Conservation (phyloP, 2,888 invertebrate species). For the Podotricha telesiphe region DNA sequence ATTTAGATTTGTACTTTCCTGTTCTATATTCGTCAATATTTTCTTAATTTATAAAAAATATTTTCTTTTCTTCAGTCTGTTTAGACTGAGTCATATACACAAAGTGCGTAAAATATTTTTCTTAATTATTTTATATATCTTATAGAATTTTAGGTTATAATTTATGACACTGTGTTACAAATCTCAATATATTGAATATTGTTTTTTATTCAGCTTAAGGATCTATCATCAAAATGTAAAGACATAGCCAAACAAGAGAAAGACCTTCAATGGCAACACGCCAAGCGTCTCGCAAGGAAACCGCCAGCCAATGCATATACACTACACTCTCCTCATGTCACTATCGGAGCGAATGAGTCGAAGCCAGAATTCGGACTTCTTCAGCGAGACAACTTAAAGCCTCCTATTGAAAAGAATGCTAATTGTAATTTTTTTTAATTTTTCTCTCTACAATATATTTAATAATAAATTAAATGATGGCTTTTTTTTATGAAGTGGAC, state of each 20-base stretch:
- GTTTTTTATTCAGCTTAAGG: constrained; percentile 7
- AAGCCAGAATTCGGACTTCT: constrained; percentile 49
- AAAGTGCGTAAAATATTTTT: too few species aligned
- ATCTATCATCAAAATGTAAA: constrained; percentile 30
- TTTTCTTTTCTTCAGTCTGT: too few species aligned
- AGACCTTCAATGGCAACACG: constrained; percentile 57
- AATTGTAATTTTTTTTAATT: constrained; percentile 42
- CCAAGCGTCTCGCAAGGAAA: constrained; percentile 52
- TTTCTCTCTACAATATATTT: neutral
- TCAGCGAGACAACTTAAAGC: constrained; percentile 55
- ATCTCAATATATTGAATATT: neutral
- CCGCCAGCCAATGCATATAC: constrained; percentile 58
- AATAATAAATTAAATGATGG: too few species aligned
- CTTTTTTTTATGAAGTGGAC: too few species aligned
- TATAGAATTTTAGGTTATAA: too few species aligned
- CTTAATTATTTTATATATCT: too few species aligned
- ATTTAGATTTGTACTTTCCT: too few species aligned
- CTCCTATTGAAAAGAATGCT: constrained; percentile 53
- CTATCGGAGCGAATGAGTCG: constrained; percentile 40
- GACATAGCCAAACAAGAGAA: constrained; percentile 48
- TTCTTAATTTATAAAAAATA: too few species aligned
- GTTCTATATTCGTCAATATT: too few species aligned
- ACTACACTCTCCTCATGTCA: constrained; percentile 42
- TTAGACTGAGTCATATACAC: too few species aligned
- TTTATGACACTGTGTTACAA: too few species aligned